phyloP scores from a whole-genome alignment of 2,113 vertebrate genomes.

The Lanius ludovicianus region DNA sequence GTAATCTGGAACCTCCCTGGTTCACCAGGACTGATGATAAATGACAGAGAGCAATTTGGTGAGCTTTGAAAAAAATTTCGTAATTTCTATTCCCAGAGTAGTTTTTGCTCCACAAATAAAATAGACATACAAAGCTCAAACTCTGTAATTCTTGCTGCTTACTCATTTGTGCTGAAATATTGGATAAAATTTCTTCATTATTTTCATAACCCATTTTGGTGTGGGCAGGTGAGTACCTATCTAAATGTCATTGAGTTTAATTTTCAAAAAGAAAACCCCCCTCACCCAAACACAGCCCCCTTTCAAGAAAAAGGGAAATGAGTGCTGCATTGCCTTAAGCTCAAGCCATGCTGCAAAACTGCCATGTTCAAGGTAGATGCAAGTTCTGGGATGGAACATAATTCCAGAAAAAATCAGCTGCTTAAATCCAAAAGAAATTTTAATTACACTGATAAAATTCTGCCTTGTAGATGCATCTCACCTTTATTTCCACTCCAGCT shows the following conservation, averaged over 20 bases:
- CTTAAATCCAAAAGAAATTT: not conserved
- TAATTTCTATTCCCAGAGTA: not conserved
- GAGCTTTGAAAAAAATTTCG: not conserved
- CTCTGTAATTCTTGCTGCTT: not conserved
- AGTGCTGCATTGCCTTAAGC: not conserved
- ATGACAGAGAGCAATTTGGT: not conserved
- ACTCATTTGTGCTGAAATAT: not conserved
- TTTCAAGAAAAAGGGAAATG: not conserved
- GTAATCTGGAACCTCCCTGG: not conserved
- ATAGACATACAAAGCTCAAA: not conserved
- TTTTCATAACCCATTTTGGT: not conserved
- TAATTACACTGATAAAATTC: not conserved
- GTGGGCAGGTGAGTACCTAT: not conserved
- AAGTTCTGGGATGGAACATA: not conserved
- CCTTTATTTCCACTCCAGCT: not conserved
- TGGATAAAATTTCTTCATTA: not conserved
- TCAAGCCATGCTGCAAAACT: not conserved
- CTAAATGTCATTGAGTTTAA: not conserved
- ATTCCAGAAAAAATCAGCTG: not conserved
- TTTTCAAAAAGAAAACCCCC: not conserved
- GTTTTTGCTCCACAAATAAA: not conserved
- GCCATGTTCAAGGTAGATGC: not conserved
- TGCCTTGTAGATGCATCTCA: not conserved
- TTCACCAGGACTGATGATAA: not conserved
- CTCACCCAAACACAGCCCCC: fast-evolving